Conservation (phyloP, 1,140 invertebrate species). For the Saccostrea cuccullata region DNA sequence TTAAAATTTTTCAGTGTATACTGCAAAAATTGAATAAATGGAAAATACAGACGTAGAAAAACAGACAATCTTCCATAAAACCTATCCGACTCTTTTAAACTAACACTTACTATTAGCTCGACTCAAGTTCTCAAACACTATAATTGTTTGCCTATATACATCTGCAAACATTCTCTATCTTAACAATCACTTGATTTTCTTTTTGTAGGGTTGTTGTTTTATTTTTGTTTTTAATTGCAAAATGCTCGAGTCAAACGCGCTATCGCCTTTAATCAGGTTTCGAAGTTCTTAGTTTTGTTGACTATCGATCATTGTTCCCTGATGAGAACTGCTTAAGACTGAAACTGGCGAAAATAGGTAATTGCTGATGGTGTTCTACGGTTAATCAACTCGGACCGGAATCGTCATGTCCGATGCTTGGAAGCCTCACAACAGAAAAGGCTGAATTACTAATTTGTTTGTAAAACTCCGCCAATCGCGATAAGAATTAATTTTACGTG, state of each 20-base stretch:
- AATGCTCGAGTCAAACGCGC: background rate
- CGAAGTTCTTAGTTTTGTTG: background rate
- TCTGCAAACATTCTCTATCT: too few relatives aligned
- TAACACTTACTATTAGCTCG: too few relatives aligned
- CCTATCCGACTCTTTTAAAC: too few relatives aligned
- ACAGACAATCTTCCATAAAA: too few relatives aligned
- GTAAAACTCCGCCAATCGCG: background rate
- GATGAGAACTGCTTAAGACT: background rate
- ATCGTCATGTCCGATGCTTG: constrained; percentile 3
- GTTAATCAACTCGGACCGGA: constrained; percentile 36
- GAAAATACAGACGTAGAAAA: too few relatives aligned
- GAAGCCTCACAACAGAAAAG: background rate
- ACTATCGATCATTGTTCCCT: background rate
- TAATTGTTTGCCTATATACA: too few relatives aligned
- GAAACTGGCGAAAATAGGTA: background rate
- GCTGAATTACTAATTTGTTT: background rate
- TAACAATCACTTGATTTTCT: too few relatives aligned
- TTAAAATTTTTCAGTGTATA: too few relatives aligned
- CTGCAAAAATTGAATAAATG: too few relatives aligned
- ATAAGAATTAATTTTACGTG: constrained; percentile 24
- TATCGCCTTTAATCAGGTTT: background rate
- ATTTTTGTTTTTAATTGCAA: background rate
- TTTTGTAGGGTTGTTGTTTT: too few relatives aligned
- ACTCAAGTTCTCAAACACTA: too few relatives aligned
- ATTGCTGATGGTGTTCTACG: background rate